These are phyloP conservation scores for Sinosuthora webbiana DNA, from an alignment of 2,113 vertebrate species.

Conservation along the genomic window DNA sequence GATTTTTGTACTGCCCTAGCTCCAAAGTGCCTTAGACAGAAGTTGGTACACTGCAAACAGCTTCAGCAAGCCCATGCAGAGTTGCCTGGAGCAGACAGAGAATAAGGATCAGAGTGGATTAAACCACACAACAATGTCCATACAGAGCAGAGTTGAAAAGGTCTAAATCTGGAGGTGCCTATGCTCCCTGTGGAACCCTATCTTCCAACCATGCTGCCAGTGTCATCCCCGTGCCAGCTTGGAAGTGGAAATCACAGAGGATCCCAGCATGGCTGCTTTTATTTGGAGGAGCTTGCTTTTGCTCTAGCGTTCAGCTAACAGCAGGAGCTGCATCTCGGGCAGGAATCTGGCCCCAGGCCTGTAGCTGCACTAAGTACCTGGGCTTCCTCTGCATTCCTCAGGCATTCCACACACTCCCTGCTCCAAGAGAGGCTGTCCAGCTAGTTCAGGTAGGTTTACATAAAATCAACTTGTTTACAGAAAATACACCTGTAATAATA, in stretches of 20 bases:
- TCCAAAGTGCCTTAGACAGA: not conserved
- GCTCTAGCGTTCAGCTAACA: not conserved
- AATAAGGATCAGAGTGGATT: not conserved
- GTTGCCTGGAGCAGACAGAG: not conserved
- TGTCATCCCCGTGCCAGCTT: not conserved
- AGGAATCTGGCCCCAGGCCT: slow-evolving; percentile 30
- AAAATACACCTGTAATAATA: not conserved
- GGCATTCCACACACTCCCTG: slow-evolving; percentile 21
- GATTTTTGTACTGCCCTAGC: not conserved
- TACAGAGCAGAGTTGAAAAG: not conserved
- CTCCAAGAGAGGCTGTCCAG: not conserved
- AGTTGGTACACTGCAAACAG: not conserved
- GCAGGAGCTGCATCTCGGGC: not conserved
- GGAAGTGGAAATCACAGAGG: not conserved
- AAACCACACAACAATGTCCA: not conserved
- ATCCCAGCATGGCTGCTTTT: not conserved
- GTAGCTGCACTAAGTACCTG: slow-evolving; percentile 4
- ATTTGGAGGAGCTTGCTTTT: not conserved
- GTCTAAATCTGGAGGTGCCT: not conserved
- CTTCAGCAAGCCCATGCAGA: not conserved
- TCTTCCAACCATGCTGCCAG: not conserved
- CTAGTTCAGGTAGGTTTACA: not conserved
- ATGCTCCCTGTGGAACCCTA: not conserved
- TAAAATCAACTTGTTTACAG: slow-evolving; percentile 1
- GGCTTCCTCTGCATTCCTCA: slow-evolving; percentile 36